phyloP scores from a whole-genome alignment of 2,888 invertebrate species.

The Nomada flava region DNA sequence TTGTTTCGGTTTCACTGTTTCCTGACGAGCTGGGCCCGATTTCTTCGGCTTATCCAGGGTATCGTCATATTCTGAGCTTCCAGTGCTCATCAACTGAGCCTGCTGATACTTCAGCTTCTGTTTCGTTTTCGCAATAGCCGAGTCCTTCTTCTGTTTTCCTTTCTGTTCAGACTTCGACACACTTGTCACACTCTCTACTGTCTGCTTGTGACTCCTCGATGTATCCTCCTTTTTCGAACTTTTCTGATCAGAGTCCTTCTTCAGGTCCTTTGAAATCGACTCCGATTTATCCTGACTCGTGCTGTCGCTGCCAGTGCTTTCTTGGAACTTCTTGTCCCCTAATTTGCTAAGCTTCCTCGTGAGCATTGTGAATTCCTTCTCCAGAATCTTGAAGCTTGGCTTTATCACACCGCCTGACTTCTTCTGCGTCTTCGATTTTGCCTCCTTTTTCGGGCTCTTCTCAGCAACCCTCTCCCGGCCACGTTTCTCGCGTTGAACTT shows the following conservation, averaged over 20 bases:
- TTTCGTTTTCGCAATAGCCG: constrained; percentile 50
- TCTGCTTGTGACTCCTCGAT: constrained; percentile 23
- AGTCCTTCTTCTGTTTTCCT: constrained; percentile 49
- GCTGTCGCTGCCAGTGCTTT: constrained; percentile 63
- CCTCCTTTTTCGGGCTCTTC: constrained; percentile 55
- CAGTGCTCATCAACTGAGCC: constrained; percentile 72
- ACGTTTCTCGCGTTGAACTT: constrained; percentile 41
- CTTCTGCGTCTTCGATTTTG: constrained; percentile 52
- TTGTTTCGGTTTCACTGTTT: constrained; percentile 58
- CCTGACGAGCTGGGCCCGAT: constrained; percentile 28
- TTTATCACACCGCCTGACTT: constrained; percentile 67
- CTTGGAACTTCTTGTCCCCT: constrained; percentile 72
- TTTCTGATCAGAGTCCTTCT: constrained; percentile 55
- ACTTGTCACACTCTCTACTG: constrained; percentile 8
- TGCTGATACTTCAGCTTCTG: constrained; percentile 73
- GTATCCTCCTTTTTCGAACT: constrained; percentile 38
- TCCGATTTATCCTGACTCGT: constrained; percentile 61
- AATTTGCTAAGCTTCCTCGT: constrained; percentile 77
- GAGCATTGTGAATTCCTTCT: constrained; percentile 77
- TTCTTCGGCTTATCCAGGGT: constrained; percentile 66
- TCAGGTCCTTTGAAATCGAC: constrained; percentile 38
- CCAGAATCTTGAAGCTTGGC: constrained; percentile 80
- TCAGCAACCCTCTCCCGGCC: constrained; percentile 39
- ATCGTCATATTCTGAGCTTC: constrained; percentile 77
- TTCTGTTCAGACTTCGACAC: constrained; percentile 33